Percentiles rank a stretch among this genome's conserved stretches.
Evolutionary conservation across 2,888 invertebrate species (phyloP).

Genomic region (Chloroclysta siterata): DNA sequence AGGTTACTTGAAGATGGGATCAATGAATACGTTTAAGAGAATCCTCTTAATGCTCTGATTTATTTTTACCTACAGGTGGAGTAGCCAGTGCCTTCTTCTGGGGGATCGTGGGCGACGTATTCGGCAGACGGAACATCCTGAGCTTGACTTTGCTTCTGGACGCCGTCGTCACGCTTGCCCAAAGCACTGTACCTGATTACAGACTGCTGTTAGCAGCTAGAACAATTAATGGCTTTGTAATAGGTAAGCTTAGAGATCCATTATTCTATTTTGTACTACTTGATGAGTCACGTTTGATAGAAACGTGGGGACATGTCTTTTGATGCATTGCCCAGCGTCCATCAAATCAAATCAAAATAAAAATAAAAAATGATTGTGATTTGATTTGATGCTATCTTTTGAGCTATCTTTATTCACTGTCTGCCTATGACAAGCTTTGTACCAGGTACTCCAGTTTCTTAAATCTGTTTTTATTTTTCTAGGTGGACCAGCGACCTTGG

Average conservation of each 20-base stretch:
- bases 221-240: slow-evolving; percentile 86
- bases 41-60: background rate
- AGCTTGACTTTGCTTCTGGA: slow-evolving; percentile 81
- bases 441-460: too few species aligned
- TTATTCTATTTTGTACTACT: background rate
- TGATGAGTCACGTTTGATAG: too few species aligned
- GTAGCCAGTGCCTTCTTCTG: slow-evolving; percentile 89
- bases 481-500: slow-evolving; percentile 86
- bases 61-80: slow-evolving; percentile 74
- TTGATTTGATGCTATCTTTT: too few species aligned
- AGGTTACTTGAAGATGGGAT: too few species aligned
- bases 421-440: too few species aligned
- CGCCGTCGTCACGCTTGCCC: slow-evolving; percentile 77
- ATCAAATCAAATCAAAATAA: too few species aligned
- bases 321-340: too few species aligned
- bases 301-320: too few species aligned
- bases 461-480: slow-evolving; percentile 9
- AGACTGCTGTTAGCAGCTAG: slow-evolving; percentile 79
- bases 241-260: slow-evolving; percentile 57
- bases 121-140: slow-evolving; percentile 86
- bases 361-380: too few species aligned
- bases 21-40: too few species aligned
- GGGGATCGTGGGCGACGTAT: slow-evolving; percentile 89
- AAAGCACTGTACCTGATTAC: slow-evolving; percentile 76
- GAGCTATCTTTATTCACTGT: background rate